Base-by-base conservation (phyloP, 2,113 vertebrate species). In the Bambusicola thoracicus region DNA sequence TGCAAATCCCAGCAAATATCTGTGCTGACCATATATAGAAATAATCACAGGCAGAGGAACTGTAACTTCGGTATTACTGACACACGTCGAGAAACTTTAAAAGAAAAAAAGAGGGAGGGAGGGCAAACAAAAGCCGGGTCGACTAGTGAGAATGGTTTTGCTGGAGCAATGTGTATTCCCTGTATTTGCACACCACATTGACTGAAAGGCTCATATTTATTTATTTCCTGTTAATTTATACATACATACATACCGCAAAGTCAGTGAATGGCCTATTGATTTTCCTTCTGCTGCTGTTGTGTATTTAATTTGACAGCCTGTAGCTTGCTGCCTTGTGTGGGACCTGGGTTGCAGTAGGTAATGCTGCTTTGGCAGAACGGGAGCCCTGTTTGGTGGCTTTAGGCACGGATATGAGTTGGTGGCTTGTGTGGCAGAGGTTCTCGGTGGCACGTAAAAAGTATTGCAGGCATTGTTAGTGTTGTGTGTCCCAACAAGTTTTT, bases 11-110 rank as follows among this genome's bases (percentile, higher is more conserved):
- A 27, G 44, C 59, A 85, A 66, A 63, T 94, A 82, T 91, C 89
- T 38, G 9, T 59, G 59, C 75, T 95, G 82, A 40, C 95, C 96
- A 86, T 95, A 95, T 96, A 96, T 95, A 97, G 95, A 90, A 94
- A 66, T 44, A 81, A 61, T 48, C 10, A 27, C 30, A 62, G 75
- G 11, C 74, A 59, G 77, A 79, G 72, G 84, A 87, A 29, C 68
- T 68, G 4, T 55, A 75, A 86, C 82, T 85, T 88, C 21, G 24
- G 1, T 90, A 40, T 88, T 81, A 61, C 80, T 81, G 82, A 86
- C 51, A 85, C 49, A 19, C 25, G 7, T 83, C 4, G 27, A 81
- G 59, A 78, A 95, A 95, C 90, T 95, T 95, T 51, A 30, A 79
- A 25, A 75, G 89, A 75, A 91, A n/a, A 72, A 41, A 40, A 41